Base-by-base conservation (phyloP, 2,113 vertebrate species). In the Chaenocephalus aceratus region DNA sequence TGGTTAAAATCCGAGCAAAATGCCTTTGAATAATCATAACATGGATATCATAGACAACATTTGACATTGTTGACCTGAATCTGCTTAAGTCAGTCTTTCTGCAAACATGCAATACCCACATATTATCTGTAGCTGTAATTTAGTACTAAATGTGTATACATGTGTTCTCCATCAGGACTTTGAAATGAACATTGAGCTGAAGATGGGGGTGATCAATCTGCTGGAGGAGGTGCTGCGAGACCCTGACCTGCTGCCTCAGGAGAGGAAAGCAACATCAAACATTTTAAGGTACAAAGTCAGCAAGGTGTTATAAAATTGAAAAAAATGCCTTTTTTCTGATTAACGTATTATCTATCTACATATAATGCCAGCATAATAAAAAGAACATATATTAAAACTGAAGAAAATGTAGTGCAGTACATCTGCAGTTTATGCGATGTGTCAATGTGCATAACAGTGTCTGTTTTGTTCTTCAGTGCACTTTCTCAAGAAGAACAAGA, bases 401-500 rank as follows among this genome's bases (percentile, higher is more conserved):
- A 54, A 54, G 52, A 21, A 10, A 18, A 21, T 21, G 51, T n/a
- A n/a, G 51, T 53, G 18, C 51, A 30, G 30, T 30, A 4, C 30
- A 53, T 18, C 16, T n/a, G 51, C 46, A 49, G 46, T 11, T 49
- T 53, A 53, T n/a, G 18, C n/a, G 5, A n/a, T 53, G 6, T 53
- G 6, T 9, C 16, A 18, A 30, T 4, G 30, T 30, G 30, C 30
- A 30, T 30, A 30, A 53, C n/a, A n/a, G 14, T 10, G 58, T 34
- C 4, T 72, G 12, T 21, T 60, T 79, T 67, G 16, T 51, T 84
- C 44, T 3, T 15, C 89, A 99, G 98, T 90, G 96, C 95, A 45
- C 95, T 99, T 93, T 97, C 96, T 87, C 97, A 97, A 87, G 98
- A 99, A 68, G 98, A 99, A 85, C 96, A 96, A 77, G 97, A 99